A percentile compares a stretch with the other conserved stretches of the same genome.
These are phyloP conservation scores for Drepana falcataria DNA, from an alignment of 2,888 invertebrate genomes.

Conservation along the genomic window DNA sequence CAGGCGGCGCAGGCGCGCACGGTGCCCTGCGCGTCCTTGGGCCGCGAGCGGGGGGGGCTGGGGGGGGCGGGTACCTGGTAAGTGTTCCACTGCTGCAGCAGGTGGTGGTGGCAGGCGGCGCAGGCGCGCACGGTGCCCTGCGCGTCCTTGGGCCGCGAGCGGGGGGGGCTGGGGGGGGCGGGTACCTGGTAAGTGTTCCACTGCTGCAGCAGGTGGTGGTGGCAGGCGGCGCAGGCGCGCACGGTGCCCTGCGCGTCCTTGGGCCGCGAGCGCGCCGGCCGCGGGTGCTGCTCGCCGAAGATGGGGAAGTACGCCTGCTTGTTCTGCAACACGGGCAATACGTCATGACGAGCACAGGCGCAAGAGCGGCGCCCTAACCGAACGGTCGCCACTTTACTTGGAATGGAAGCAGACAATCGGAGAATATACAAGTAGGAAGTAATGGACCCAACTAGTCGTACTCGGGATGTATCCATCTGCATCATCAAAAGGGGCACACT, in stretches of 20 bases:
- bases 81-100: conserved; percentile 89
- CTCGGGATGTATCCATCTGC: too few species aligned
- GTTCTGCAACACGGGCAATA: conserved; percentile 41
- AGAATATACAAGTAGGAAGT: too few species aligned
- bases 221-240: conserved; percentile 90
- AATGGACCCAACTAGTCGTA: too few species aligned
- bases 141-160: neutral
- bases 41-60: too few species aligned
- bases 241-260: conserved; percentile 89
- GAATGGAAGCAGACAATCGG: too few species aligned
- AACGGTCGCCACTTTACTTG: too few species aligned
- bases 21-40: too few species aligned
- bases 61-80: conserved; percentile 63
- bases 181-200: conserved; percentile 88
- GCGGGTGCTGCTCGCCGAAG: conserved; percentile 87
- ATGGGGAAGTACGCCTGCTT: conserved; percentile 85
- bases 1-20: too few species aligned
- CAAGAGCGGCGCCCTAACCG: too few species aligned
- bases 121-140: neutral
- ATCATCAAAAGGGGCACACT: too few species aligned
- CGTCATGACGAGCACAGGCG: too few species aligned
- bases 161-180: neutral
- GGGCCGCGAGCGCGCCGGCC: conserved; percentile 90
- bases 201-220: conserved; percentile 90
- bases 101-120: neutral